Evolutionary conservation across 2,113 vertebrate genomes (phyloP), one percentile per base, ranked within the genome.

Genomic region (Rhynchopsitta pachyrhyncha): DNA sequence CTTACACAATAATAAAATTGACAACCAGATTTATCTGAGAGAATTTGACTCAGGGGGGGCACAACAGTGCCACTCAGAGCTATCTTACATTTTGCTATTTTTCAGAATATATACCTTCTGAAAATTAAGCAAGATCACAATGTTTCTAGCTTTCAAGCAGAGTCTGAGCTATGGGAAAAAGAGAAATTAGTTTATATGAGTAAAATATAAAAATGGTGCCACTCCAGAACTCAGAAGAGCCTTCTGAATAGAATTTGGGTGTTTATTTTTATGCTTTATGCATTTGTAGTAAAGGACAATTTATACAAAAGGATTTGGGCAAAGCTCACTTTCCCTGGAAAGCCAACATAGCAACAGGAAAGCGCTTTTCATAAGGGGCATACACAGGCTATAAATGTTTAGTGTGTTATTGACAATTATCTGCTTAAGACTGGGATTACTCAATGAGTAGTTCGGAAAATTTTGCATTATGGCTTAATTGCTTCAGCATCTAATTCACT

Each of bases 351-450:
- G 17, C 29, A 95, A 81, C 44, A 93, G 74, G 82, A 94, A 88
- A 82, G 4, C 28, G 19, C 42, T 94, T 90, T 41, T 94, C 83
- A 69, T 41, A 87, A 85, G 88, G 70, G 88, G 23, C n/a, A 84
- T 46, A 50, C 31, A 41, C 37, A 86, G 74, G 29, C 74, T 86
- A 53, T 92, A 94, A 92, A 92, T 63, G 86, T 87, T 91, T 89
- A 85, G 85, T 91, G 57, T 69, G 52, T 82, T 97, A 90, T 69
- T 93, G 91, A 92, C 86, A 90, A 89, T 87, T 97, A 88, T 90
- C 76, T 95, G 83, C 82, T 92, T 89, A 90, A 92, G 55, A 69
- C 68, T 86, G 93, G 85, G 82, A 95, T 91, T 93, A 47, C 41
- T 74, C 4, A 0, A 88, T 52, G 78, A 79, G 92, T 86, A 59